phyloP scores from a whole-genome alignment of 2,888 invertebrate species.

The Endomychus coccineus region DNA sequence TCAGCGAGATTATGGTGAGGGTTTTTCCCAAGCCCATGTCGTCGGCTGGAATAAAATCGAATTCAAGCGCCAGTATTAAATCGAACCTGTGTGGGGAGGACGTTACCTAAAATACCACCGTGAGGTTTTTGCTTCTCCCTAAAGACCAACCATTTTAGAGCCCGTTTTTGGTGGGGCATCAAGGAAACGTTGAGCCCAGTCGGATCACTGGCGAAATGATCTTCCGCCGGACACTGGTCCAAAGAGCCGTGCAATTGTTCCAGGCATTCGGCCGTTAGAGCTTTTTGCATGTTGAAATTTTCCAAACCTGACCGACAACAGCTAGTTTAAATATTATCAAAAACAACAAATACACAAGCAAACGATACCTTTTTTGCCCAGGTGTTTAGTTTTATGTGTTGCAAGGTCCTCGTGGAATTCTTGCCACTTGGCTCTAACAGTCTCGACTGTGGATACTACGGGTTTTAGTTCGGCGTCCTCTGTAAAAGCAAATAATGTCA shows the following conservation, averaged over 20 bases:
- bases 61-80: too few species aligned
- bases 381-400: slow-evolving; percentile 50
- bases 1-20: slow-evolving; percentile 70
- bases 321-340: too few species aligned
- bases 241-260: slow-evolving; percentile 65
- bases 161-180: slow-evolving; percentile 80
- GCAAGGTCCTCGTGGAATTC: slow-evolving; percentile 49
- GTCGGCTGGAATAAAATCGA: slow-evolving; percentile 49
- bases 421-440: slow-evolving; percentile 44
- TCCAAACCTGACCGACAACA: too few species aligned
- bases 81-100: slow-evolving; percentile 3
- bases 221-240: slow-evolving; percentile 57
- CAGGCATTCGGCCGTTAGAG: slow-evolving; percentile 63
- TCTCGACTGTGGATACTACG: background rate
- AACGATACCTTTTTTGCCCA: slow-evolving; percentile 45
- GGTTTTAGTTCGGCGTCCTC: slow-evolving; percentile 2
- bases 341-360: slow-evolving; percentile 1
- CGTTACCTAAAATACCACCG: slow-evolving; percentile 76
- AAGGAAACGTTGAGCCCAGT: slow-evolving; percentile 56
- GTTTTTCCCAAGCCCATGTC: slow-evolving; percentile 84
- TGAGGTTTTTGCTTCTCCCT: slow-evolving; percentile 77
- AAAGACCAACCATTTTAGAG: slow-evolving; percentile 84
- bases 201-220: slow-evolving; percentile 53
- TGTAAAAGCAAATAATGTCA: too few species aligned
- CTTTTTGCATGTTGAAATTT: slow-evolving; percentile 60